Conservation (phyloP, 2,888 invertebrate genomes). For the Pollenia griseotomentosa region DNA sequence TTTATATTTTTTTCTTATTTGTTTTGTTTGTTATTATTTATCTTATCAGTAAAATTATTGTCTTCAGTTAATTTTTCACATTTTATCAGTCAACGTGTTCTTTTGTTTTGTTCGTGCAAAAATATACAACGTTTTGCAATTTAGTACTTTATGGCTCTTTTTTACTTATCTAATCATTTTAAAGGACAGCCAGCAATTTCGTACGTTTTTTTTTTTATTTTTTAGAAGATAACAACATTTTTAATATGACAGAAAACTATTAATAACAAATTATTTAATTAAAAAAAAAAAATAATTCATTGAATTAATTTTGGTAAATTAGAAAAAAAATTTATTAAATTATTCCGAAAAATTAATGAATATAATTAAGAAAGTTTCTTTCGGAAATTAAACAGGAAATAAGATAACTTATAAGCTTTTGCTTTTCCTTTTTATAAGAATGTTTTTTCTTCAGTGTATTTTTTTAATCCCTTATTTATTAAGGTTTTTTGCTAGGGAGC, state of each 20-base stretch:
- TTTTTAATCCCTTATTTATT: no score
- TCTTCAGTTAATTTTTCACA: neutral
- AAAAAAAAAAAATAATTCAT: neutral
- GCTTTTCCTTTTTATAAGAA: no score
- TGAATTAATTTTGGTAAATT: neutral
- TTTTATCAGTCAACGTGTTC: slow-evolving; percentile 12
- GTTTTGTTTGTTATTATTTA: slow-evolving; percentile 25
- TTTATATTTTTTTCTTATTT: neutral
- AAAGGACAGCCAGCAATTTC: neutral
- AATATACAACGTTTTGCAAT: neutral
- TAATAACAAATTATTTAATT: slow-evolving; percentile 24
- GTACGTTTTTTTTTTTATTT: neutral
- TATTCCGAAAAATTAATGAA: no score
- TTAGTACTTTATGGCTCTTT: neutral
- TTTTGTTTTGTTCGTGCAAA: slow-evolving; percentile 28
- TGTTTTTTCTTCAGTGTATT: no score
- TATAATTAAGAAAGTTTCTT: no score
- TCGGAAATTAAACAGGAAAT: no score
- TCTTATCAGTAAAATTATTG: slow-evolving; percentile 30
- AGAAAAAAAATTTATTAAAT: neutral
- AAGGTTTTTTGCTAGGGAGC: no score
- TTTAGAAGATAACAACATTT: neutral
- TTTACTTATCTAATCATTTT: slow-evolving; percentile 36
- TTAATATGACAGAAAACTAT: neutral
- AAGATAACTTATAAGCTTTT: no score